phyloP scores from a whole-genome alignment of 2,888 invertebrate genomes.

The Cryptops parisi region DNA sequence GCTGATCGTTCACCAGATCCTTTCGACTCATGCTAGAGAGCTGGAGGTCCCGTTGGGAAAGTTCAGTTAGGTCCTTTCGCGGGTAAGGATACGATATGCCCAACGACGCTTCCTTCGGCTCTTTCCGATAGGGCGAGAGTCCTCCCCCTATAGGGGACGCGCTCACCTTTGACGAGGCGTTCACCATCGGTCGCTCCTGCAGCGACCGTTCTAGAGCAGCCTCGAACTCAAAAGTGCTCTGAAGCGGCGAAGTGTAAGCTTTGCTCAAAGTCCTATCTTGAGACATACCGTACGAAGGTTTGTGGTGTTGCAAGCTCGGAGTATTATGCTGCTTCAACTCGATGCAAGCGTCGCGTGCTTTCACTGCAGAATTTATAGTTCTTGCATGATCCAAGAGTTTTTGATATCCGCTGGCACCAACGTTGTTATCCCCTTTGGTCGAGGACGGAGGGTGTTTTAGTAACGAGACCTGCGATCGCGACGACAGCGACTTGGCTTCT shows the following conservation, averaged over 20 bases:
- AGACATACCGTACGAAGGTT: conserved; percentile 1
- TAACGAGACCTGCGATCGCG: conserved; percentile 2
- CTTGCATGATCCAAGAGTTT: background rate
- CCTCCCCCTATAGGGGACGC: background rate
- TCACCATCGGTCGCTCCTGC: background rate
- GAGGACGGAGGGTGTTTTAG: conserved; percentile 9
- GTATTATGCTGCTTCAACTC: background rate
- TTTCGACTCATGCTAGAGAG: background rate
- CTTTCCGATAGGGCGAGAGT: background rate
- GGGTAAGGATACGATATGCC: background rate
- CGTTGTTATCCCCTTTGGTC: background rate
- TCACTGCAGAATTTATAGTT: background rate
- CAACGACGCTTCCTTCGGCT: background rate
- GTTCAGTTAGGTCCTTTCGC: conserved; percentile 1
- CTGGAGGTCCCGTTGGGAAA: background rate
- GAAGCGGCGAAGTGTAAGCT: conserved; percentile 10
- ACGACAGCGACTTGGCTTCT: background rate
- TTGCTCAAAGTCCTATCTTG: background rate
- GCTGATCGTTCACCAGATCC: conserved; percentile 8
- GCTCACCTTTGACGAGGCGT: background rate
- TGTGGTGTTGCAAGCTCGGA: background rate
- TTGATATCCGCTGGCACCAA: background rate
- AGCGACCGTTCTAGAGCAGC: conserved; percentile 16
- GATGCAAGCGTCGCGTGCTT: no score
- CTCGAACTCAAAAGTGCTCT: conserved; percentile 15